Base-by-base conservation (phyloP, 2,113 vertebrate species). In the Hyla sarda region DNA sequence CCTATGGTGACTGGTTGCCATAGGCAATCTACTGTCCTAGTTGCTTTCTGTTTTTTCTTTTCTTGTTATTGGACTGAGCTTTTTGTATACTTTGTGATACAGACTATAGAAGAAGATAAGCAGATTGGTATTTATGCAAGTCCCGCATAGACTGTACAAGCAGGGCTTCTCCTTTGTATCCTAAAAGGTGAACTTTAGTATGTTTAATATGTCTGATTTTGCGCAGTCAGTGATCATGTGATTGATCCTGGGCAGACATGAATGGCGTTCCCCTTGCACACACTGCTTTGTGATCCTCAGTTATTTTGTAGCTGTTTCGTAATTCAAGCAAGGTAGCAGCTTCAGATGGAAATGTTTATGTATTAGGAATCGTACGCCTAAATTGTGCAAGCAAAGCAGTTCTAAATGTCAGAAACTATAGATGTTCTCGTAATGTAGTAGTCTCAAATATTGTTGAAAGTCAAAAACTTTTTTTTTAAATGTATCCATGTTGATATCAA, bases 341-440 rank as follows among this genome's bases (percentile, higher is more conserved):
- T 79, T 37, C 21, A 58, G 54, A 41, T 28, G 32, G 54, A 60
- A 25, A 45, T 80, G 77, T 80, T 80, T 80, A 80, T 62, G 32
- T 80, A 45, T 58, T 45, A 80, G 32, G 23, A 60, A 80, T 37
- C 30, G 48, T 54, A 77, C 10, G 30, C 48, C 50, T 32, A 77
- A 28, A 77, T 32, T 80, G 12, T 62, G 54, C 54, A 60, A 80
- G 77, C 32, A 60, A 80, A 80, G 52, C 23, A 41, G 32, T 80
- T 80, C 13, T 45, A 41, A 80, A 60, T 58, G 28, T 60, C 32
- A 80, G 56, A 77, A 52, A 52, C 25, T 48, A 74, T 74, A 48
- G 37, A 77, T 5, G 28, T 54, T 25, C 47, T 32, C 34, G 48
- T 32, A 77, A 56, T 77, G 14, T 56, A 23, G 25, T 21, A 78